Evolutionary conservation across 2,113 vertebrate genomes (phyloP), one percentile per base, ranked within the genome.

Genomic region (Casuarius casuarius): DNA sequence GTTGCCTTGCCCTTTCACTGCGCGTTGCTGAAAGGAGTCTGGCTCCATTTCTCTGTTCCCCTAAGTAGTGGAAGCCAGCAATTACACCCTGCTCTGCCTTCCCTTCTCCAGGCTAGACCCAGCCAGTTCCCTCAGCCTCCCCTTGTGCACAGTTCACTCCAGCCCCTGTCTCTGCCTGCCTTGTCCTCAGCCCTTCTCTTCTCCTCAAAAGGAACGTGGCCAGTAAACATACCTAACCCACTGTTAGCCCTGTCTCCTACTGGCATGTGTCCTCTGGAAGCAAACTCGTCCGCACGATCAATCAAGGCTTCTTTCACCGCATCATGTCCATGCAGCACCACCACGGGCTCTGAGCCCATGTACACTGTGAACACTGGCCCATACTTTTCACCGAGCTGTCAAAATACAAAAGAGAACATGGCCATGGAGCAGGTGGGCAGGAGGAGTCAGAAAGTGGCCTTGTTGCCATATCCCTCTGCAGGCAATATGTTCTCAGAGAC

Each of bases 231-330:
- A 98, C 98, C 97, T 54, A 93, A 46, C 44, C 97, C 97, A 1
- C 94, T 85, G 67, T 86, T 96, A 66, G 74, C 2, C 88, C 28
- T 97, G 5, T 98, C 94, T 79, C 77, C 28, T 21, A 96, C 0
- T n/a, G 98, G 91, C 51, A 97, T 93, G 23, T 4, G 48, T 67
- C 97, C 98, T 93, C 98, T 98, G 79, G 92, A 51, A 89, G 97
- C 90, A 96, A 98, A 98, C 26, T 97, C 95, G 0, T 98, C 97
- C 0, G 59, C 97, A 0, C 40, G 75, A 44, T 98, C 97, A 10
- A 97, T 6, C 76, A 98, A 87, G 26, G 98, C 98, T 94, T 98
- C 98, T 77, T 97, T 98, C 54, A 98, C 93, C 2, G 28, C 97
- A 11, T 97, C 87, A 1, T 97, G 42, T 13, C 98, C 98, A 0